Conservation (phyloP, 2,113 vertebrate species). For the Thinocorus orbignyianus region DNA sequence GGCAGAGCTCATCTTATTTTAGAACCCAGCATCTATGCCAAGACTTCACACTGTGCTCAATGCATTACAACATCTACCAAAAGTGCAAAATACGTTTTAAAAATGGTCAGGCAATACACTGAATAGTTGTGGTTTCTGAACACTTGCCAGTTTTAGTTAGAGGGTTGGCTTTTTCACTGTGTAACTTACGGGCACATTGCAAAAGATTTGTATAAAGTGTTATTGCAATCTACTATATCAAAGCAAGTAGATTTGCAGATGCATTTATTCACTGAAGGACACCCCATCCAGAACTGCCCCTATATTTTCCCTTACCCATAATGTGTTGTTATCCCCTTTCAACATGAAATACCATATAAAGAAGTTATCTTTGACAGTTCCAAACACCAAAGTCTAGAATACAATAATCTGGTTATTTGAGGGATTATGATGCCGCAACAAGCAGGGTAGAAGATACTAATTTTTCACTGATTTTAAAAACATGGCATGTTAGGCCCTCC, state of each 20-base stretch:
- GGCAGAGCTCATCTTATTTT: constrained; percentile 51
- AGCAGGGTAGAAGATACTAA: not conserved
- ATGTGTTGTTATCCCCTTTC: constrained; percentile 1
- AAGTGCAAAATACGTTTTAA: constrained; percentile 62
- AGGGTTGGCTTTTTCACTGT: not conserved
- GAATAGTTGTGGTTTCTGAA: constrained; percentile 62
- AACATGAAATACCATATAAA: not conserved
- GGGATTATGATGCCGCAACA: not conserved
- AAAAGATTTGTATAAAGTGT: constrained; percentile 15
- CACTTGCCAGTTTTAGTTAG: not conserved
- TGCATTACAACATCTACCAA: constrained; percentile 61
- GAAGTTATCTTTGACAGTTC: not conserved
- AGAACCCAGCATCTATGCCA: constrained; percentile 45
- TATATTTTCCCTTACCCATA: not conserved
- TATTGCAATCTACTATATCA: constrained; percentile 30
- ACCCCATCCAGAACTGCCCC: not conserved
- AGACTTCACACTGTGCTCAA: constrained; percentile 66
- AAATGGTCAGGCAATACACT: constrained; percentile 30
- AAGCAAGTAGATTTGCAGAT: constrained; percentile 42
- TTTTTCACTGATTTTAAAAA: not conserved
- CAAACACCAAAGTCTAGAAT: not conserved
- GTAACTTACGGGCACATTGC: not conserved
- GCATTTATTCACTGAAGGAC: constrained; percentile 2
- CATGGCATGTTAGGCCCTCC: not conserved
- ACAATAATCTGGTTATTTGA: not conserved